Evolutionary conservation across 2,888 invertebrate genomes (phyloP).

Genomic region (Alviniconcha strummeri): DNA sequence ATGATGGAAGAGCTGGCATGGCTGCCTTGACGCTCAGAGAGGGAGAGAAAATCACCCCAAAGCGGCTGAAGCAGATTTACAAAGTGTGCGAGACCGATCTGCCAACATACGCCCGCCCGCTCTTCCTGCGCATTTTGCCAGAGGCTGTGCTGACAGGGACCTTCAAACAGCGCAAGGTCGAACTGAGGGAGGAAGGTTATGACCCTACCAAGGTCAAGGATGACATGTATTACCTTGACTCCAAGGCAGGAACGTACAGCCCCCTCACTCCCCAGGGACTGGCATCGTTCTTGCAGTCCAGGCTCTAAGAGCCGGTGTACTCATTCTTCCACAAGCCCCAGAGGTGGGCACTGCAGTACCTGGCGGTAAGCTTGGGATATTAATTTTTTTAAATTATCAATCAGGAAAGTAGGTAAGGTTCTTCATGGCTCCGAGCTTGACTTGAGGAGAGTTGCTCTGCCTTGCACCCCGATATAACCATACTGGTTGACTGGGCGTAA

Average conservation of each 20-base stretch:
- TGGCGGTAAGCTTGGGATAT: too few relatives aligned
- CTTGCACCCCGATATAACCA: too few relatives aligned
- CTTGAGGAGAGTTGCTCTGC: too few relatives aligned
- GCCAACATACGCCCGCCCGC: constrained; percentile 56
- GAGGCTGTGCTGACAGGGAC: constrained; percentile 54
- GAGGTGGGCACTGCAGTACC: too few relatives aligned
- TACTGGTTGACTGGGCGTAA: too few relatives aligned
- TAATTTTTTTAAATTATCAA: too few relatives aligned
- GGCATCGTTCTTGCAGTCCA: constrained; percentile 42
- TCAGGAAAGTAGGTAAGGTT: too few relatives aligned
- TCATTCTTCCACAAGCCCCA: too few relatives aligned
- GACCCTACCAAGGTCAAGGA: constrained; percentile 44
- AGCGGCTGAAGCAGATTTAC: constrained; percentile 41
- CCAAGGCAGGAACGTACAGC: constrained; percentile 41
- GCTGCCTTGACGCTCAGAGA: constrained; percentile 51
- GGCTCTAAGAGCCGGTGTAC: constrained; percentile 37
- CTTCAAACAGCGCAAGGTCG: constrained; percentile 56
- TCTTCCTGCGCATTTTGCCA: constrained; percentile 52
- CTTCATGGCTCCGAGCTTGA: too few relatives aligned
- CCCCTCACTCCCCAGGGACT: constrained; percentile 34
- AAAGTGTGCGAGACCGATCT: constrained; percentile 44
- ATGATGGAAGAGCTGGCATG: constrained; percentile 59
- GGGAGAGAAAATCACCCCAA: constrained; percentile 30
- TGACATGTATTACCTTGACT: constrained; percentile 49
- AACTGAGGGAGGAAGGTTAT: constrained; percentile 54